Evolutionary conservation across 2,797 vertebrate genomes (phyloP), one percentile per base, ranked within the genome.

Genomic region (Macropus fuliginosus): DNA sequence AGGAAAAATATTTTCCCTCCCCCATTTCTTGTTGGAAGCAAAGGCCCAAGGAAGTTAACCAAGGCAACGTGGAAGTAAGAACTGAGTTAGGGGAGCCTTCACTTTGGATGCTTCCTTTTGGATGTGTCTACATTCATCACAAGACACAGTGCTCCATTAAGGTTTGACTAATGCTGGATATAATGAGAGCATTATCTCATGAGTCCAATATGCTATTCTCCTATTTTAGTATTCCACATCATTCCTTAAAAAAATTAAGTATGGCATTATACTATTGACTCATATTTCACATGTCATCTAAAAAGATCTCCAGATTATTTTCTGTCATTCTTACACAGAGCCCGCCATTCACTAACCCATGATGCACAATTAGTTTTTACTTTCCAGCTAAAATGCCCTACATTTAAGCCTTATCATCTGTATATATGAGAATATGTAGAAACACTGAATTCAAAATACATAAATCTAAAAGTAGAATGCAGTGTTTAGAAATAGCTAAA

Each of bases 141-240:
- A 13, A 90, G 74, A 55, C 91, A 81, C 92, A 81, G 90, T 92
- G 90, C 57, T 11, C 21, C 34, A 50, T 24, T 34, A 93, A 55
- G 40, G 56, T 28, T 0, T 10, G 91, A 92, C 50, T 50, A 91
- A 27, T 57, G 90, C 13, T 81, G 14, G 56, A 89, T 34, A 59
- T 29, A 59, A 95, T 90, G 62, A 55, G 55, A 55, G 54, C 59
- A 28, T 91, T 74, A 91, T 57, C 90, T 95, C 91, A 96, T 54
- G 6, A 0, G 56, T 59, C 93, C 62, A 16, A 91, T 28, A 1
- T 11, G 16, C 55, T 40, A 74, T 46, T 91, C 56, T 93, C 90
- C 50, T 52, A 29, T 46, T 29, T 54, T 56, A 52, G 14, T 89
- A 95, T 91, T 94, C 56, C 90, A 59, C 27, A 55, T 90, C n/a